Evolutionary conservation across 2,888 invertebrate genomes (phyloP).

Genomic region (Camptogramma bilineatum): DNA sequence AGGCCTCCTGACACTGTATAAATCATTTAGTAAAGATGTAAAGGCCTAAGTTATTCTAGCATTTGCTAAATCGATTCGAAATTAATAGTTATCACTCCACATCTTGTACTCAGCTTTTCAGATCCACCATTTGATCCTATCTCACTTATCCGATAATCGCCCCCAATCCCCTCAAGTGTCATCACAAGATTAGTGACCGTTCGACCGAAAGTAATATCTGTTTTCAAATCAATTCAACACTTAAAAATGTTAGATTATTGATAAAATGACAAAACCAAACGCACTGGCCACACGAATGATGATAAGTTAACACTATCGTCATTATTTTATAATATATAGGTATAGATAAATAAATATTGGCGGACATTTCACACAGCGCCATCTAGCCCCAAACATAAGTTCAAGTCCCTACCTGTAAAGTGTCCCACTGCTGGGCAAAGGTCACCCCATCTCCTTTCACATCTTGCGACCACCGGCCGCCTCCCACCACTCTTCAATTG

Average conservation of each 20-base stretch:
- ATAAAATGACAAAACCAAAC: conserved; percentile 79
- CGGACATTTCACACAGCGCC: too few relatives aligned
- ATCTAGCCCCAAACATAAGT: too few relatives aligned
- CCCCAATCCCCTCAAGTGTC: conserved; percentile 38
- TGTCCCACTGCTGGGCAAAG: too few relatives aligned
- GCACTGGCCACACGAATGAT: conserved; percentile 44
- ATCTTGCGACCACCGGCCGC: too few relatives aligned
- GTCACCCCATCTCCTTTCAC: too few relatives aligned
- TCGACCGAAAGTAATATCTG: conserved; percentile 43
- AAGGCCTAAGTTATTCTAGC: not conserved
- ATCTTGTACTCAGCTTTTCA: conserved; percentile 18
- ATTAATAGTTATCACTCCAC: conserved; percentile 13
- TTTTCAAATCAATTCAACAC: conserved; percentile 48
- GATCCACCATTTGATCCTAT: conserved; percentile 23
- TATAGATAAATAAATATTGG: too few relatives aligned
- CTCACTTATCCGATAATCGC: conserved; percentile 36
- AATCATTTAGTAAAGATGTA: too few relatives aligned
- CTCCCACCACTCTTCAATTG: too few relatives aligned
- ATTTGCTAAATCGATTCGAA: not conserved
- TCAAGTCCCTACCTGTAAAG: too few relatives aligned
- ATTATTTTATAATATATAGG: too few relatives aligned
- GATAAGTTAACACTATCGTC: conserved; percentile 9
- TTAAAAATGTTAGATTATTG: conserved; percentile 58
- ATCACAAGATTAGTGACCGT: conserved; percentile 39
- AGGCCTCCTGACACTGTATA: too few relatives aligned